Conservation (phyloP, 2,888 invertebrate genomes). For the Phragmatobia fuliginosa region DNA sequence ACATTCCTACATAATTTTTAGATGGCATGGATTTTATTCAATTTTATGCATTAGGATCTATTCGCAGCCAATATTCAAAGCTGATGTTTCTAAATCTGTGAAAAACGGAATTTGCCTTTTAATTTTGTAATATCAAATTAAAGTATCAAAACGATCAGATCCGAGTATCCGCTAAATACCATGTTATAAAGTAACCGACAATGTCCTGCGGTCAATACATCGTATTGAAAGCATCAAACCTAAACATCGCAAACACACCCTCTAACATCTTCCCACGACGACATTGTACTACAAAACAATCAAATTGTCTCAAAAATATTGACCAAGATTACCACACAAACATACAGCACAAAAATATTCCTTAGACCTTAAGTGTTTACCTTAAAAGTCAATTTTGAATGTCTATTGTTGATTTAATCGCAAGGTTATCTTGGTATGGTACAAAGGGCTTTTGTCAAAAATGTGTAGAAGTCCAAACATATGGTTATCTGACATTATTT, state of each 20-base stretch:
- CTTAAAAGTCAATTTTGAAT: constrained; percentile 43
- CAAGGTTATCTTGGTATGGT: constrained; percentile 36
- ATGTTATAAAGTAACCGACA: constrained; percentile 77
- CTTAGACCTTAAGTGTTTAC: constrained; percentile 23
- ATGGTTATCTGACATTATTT: constrained; percentile 66
- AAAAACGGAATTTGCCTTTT: neutral
- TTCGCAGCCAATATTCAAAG: too few species aligned
- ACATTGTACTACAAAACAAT: constrained; percentile 68
- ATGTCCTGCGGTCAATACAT: constrained; percentile 72
- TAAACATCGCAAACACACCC: constrained; percentile 60
- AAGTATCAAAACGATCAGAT: constrained; percentile 63
- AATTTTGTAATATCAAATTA: neutral
- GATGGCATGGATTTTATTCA: too few species aligned
- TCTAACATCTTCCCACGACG: constrained; percentile 74
- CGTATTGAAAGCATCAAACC: constrained; percentile 59
- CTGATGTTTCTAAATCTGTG: too few species aligned
- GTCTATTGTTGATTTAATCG: neutral
- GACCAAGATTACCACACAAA: constrained; percentile 49
- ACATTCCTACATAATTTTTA: too few species aligned
- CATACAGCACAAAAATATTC: constrained; percentile 13
- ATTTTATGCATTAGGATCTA: too few species aligned
- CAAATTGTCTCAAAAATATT: constrained; percentile 71
- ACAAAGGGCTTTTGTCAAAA: constrained; percentile 58
- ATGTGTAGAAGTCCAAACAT: constrained; percentile 70
- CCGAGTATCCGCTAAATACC: constrained; percentile 71